These are phyloP conservation scores for Beroe forskalii DNA, from an alignment of 37 sponge, comb jelly and placozoan species.

Conservation along the genomic window DNA sequence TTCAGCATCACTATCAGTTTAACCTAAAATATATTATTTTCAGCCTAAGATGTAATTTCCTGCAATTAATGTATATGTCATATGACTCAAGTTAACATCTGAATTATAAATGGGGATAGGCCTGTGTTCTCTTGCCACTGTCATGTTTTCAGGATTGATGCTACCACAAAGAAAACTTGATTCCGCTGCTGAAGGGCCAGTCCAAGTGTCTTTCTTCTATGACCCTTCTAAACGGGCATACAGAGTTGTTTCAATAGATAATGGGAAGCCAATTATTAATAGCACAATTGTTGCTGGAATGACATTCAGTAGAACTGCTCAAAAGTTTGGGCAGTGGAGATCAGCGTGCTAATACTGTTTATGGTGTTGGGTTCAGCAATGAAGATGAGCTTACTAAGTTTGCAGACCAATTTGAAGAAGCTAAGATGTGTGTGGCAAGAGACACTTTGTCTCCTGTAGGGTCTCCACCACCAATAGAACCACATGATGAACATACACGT, in stretches of 20 bases:
- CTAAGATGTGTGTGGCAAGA: constrained; percentile 66
- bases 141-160: constrained; percentile 94
- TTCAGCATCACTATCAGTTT: no score
- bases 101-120: no score
- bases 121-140: constrained; percentile 79
- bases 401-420: constrained; percentile 78
- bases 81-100: no score
- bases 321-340: constrained; percentile 99
- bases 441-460: constrained; percentile 27
- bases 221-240: constrained; percentile 80
- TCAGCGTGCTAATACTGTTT: constrained; percentile 87
- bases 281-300: constrained; percentile 91
- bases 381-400: constrained; percentile 83
- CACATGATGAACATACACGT: no score
- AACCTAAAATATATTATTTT: no score
- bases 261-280: constrained; percentile 79
- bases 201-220: constrained; percentile 81
- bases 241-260: constrained; percentile 86
- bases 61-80: no score
- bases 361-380: constrained; percentile 86
- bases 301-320: constrained; percentile 95
- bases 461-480: constrained; percentile 10
- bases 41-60: no score
- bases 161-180: constrained; percentile 91
- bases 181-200: constrained; percentile 75